Evolutionary conservation across 2,888 invertebrate genomes (phyloP), one percentile per base, ranked within the genome.

Genomic region (Eupeodes latifasciatus): DNA sequence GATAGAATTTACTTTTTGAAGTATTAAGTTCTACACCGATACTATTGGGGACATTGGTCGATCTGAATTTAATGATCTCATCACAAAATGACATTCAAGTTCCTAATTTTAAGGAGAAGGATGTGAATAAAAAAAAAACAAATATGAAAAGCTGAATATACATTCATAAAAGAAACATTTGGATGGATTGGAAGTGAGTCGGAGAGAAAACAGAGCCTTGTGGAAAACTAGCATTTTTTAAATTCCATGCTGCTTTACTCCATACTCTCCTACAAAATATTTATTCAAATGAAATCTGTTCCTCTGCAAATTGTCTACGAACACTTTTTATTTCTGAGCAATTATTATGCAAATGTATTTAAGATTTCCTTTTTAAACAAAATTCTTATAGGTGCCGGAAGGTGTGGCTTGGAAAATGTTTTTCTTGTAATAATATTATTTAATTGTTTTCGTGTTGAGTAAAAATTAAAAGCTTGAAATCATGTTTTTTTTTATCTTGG

Each of bases 341-440:
- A 59, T 59, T 59, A 59, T 59, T 59, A 59, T 59, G 59, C n/a
- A 59, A 59, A 59, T 59, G 4, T 12, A 14, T 3, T 34, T 7
- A 34, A 34, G 34, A 14, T 14, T 59, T 12, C 57, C 27, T 36
- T 59, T 36, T 9, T 34, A 34, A 34, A 11, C 9, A 9, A 11
- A 14, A 14, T 36, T 1, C 2, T 34, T 36, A 5, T 59, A 11
- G 27, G 27, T 57, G 12, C 4, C 11, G 4, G 49, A 7, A 5
- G 59, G 34, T n/a, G 34, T 59, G 59, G 4, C 34, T 59, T 36
- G 14, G n/a, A 59, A 36, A 36, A 59, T 59, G 6, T 5, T 14
- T 34, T 3, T 2, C 34, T 47, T 10, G 10, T 2, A 36, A 36
- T 14, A 34, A 34, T 59, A 14, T 59, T 59, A 34, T 59, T 40